Evolutionary conservation across 2,888 invertebrate species (phyloP).

Genomic region (Serripes groenlandicus): DNA sequence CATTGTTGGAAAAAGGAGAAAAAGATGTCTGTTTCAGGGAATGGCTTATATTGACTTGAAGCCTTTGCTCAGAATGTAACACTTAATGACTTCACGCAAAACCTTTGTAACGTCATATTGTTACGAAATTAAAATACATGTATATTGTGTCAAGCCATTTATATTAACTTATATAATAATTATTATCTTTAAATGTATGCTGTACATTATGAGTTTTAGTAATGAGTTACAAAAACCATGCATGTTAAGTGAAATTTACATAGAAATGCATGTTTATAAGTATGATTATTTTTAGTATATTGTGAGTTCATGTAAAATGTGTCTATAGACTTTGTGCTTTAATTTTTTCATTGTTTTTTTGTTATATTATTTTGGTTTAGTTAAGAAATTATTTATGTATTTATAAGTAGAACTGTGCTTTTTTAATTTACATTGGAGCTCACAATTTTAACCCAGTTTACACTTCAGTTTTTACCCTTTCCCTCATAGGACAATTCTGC

Average conservation of each 20-base stretch:
- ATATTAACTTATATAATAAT: background rate
- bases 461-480: background rate
- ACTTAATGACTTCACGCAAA: too few relatives aligned
- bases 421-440: background rate
- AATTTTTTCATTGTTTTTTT: background rate
- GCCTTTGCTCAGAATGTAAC: too few relatives aligned
- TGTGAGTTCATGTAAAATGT: slow-evolving; percentile 1
- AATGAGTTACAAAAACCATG: background rate
- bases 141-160: background rate
- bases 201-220: background rate
- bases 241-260: background rate
- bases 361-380: background rate
- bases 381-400: background rate
- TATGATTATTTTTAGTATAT: background rate
- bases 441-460: background rate
- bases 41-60: too few relatives aligned
- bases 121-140: too few relatives aligned
- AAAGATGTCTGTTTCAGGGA: too few relatives aligned
- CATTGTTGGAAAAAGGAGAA: too few relatives aligned
- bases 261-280: too few relatives aligned
- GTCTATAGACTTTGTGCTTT: slow-evolving; percentile 6
- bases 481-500: too few relatives aligned
- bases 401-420: slow-evolving; percentile 13
- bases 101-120: too few relatives aligned
- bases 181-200: background rate